Evolutionary conservation across 1,140 invertebrate species (phyloP).

Genomic region (Drosophila biarmipes): DNA sequence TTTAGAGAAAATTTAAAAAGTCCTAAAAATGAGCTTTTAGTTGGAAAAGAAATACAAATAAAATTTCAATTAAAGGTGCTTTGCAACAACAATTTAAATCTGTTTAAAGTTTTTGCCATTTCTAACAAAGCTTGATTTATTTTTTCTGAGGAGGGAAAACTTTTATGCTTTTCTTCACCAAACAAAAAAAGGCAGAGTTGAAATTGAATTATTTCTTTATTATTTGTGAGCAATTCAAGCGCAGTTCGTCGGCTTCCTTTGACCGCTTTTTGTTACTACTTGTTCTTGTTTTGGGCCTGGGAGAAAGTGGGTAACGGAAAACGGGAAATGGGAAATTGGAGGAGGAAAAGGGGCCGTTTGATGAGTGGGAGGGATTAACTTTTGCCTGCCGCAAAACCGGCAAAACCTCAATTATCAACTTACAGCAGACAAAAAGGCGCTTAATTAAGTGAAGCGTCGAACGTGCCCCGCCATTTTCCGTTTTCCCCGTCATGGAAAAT

Average conservation of each 20-base stretch:
- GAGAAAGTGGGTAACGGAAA: not conserved
- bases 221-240: constrained; percentile 8
- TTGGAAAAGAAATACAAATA: too few relatives aligned
- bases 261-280: constrained; percentile 39
- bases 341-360: constrained; percentile 1
- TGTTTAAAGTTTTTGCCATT: not conserved
- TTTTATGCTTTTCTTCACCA: not conserved
- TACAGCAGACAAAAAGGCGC: constrained; percentile 75
- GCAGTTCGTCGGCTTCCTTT: constrained; percentile 23
- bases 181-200: not conserved
- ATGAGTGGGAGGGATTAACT: constrained; percentile 62
- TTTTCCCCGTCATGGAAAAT: constrained; percentile 21
- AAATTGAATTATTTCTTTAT: constrained; percentile 32
- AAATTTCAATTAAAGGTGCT: too few relatives aligned
- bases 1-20: too few relatives aligned
- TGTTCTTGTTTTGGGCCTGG: constrained; percentile 31
- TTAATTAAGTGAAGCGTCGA: constrained; percentile 75
- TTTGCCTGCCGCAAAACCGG: constrained; percentile 65
- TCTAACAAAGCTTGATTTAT: not conserved
- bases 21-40: too few relatives aligned
- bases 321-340: not conserved
- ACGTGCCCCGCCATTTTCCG: constrained; percentile 67
- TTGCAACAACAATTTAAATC: too few relatives aligned
- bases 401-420: constrained; percentile 77
- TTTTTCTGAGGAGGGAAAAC: not conserved